Base-by-base conservation (phyloP, 2,113 vertebrate genomes). In the Hepsetus odoe region DNA sequence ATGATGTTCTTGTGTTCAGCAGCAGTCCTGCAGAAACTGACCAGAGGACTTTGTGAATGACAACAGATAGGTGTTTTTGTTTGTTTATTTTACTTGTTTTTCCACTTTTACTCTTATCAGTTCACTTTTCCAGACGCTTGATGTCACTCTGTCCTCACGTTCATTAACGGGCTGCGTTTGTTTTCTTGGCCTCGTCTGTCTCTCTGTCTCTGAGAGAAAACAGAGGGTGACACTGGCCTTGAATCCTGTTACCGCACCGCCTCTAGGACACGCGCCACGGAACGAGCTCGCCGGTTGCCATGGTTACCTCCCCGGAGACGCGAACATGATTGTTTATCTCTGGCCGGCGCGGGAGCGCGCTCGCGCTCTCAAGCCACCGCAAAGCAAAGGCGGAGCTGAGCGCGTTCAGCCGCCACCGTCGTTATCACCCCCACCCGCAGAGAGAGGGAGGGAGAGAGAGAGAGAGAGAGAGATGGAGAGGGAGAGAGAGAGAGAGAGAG, bases 321-420 rank as follows among this genome's bases (percentile, higher is more conserved):
- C 81, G 51, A 86, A 91, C 86, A 65, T 82, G 87, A 89, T 92
- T 93, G 92, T 93, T 93, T 92, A 92, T 93, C 91, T 92, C 86
- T 88, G 88, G 87, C 80, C 61, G 80, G 86, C 81, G 87, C 87
- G 89, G 79, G 83, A 85, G 88, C 84, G 69, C 70, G 80, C n/a
- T 55, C 13, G 88, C 84, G 69, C 70, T 79, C n/a, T 55, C 13
- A 18, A 67, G 73, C 62, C 72, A 53, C 83, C 84, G 82, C 80
- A 71, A 84, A 89, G 87, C 89, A 90, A 89, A 90, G 89, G 90
- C 88, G 46, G 88, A 76, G 71, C 62, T 69, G 79, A 33, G 78
- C 30, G 66, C 44, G 44, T 58, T 81, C 68, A 55, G 72, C 49
- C 18, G 49, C 20, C 71, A 53, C 42, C 67, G 61, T 73, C 70